These are phyloP conservation scores for Pholis gunnellus DNA, from an alignment of 2,113 vertebrate species.

Conservation along the genomic window DNA sequence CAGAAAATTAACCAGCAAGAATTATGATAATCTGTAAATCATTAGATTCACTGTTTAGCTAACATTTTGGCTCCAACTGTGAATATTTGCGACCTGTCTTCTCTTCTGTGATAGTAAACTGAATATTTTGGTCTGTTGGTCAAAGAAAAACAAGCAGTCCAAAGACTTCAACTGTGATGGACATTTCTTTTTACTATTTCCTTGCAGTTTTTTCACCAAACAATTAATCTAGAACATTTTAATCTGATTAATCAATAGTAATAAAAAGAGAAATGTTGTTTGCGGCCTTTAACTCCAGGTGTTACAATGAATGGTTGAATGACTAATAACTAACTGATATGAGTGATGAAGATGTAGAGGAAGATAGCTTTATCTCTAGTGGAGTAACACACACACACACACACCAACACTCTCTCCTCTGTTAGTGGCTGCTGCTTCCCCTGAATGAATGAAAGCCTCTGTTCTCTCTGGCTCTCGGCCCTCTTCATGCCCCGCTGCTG, in stretches of 20 bases:
- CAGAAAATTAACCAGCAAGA: not conserved
- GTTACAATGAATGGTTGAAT: not conserved
- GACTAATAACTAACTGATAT: conserved; percentile 27
- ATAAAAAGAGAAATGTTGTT: not conserved
- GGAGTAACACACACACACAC: conserved; percentile 22
- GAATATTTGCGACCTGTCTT: not conserved
- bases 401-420: conserved; percentile 41
- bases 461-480: conserved; percentile 86
- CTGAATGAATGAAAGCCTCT: conserved; percentile 76
- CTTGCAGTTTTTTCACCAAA: not conserved
- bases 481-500: conserved; percentile 88
- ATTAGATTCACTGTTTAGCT: not conserved
- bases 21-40: not conserved
- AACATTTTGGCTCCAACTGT: not conserved
- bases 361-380: conserved; percentile 49
- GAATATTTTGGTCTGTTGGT: not conserved
- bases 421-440: conserved; percentile 61
- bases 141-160: not conserved
- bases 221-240: not conserved
- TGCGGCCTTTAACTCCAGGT: conserved; percentile 18
- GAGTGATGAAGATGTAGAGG: conserved; percentile 52
- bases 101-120: not conserved
- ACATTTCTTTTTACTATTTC: not conserved
- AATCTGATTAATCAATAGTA: not conserved
- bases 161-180: not conserved